Base-by-base conservation (phyloP, 1,140 invertebrate species). In the Pteromalus puparum region DNA sequence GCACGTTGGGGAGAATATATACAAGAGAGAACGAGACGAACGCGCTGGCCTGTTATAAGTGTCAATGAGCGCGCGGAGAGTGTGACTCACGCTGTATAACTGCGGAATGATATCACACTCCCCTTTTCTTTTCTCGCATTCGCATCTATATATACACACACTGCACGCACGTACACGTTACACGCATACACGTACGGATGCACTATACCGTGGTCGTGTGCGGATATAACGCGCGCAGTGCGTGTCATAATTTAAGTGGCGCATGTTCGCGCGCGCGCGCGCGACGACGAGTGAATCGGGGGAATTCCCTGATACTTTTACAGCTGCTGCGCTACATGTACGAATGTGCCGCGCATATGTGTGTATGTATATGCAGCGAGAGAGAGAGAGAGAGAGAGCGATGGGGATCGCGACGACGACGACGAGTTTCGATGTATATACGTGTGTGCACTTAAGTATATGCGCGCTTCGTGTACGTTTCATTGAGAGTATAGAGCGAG, bases 221-320 rank as follows among this genome's bases (percentile, higher is more conserved):
- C 26, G 81, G 38, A 76, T 28, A 34, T 61, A 78, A 53, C 34
- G 67, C 30, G 75, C 18, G 24, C 53, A 76, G 46, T 53, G 74
- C 65, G 67, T 79, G 77, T 80, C 77, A 84, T 84, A 80, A 84
- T 84, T 84, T 80, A 81, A 84, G 83, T 84, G 77, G 83, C 83
- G 83, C 65, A 78, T 83, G 82, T 79, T 38, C 34, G 77, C 68
- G 67, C 12, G 46, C 30, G 67, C 34, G 77, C 68, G 67, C 12
- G 46, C 30, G 67, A 74, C 68, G 80, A 81, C 46, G 46, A 24
- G 72, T 12, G n/a, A 73, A 82, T 75, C 81, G 73, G 73, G 73
- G 67, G 76, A 76, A 82, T 72, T 80, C 68, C 76, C 81, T 5
- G 72, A 82, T 82, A 85, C 84, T 85, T 78, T 82, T 72, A 82